Percentiles rank a stretch among this genome's conserved stretches.
phyloP scores from a whole-genome alignment of 2,113 vertebrate genomes.

The Psittacara wagleri region DNA sequence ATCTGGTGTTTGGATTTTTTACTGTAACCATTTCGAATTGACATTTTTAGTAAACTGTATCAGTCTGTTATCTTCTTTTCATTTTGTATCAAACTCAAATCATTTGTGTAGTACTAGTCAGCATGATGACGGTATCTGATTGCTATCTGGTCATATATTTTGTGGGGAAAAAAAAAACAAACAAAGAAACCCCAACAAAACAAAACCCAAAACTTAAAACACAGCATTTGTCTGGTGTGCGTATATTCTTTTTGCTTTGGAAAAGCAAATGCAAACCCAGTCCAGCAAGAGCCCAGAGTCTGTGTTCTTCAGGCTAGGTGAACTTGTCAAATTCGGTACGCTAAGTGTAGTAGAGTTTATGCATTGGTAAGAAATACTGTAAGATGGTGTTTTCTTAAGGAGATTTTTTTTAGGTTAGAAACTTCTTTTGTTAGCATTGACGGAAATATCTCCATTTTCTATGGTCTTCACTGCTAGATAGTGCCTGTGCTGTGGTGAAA shows the following conservation, averaged over 20 bases:
- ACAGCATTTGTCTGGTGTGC: rapidly evolving
- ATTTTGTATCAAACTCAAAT: neutral
- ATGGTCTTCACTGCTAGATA: neutral
- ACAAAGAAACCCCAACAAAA: neutral
- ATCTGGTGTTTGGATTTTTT: neutral
- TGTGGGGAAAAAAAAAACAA: neutral
- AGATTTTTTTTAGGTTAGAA: neutral
- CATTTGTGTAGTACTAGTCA: neutral
- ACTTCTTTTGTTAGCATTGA: neutral
- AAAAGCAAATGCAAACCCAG: neutral
- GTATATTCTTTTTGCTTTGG: neutral
- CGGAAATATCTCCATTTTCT: neutral
- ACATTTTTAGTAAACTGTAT: neutral
- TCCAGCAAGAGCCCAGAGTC: neutral
- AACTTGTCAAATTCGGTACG: neutral
- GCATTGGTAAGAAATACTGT: neutral
- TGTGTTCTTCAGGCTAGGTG: neutral
- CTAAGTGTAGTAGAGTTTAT: neutral
- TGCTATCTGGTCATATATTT: neutral
- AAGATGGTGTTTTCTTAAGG: neutral
- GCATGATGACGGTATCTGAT: neutral
- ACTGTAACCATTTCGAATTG: neutral
- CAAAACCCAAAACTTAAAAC: neutral
- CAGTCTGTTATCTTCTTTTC: neutral
- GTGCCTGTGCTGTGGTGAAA: neutral